Base-by-base conservation (phyloP, 2,797 vertebrate genomes). In the Poecilia wingei region DNA sequence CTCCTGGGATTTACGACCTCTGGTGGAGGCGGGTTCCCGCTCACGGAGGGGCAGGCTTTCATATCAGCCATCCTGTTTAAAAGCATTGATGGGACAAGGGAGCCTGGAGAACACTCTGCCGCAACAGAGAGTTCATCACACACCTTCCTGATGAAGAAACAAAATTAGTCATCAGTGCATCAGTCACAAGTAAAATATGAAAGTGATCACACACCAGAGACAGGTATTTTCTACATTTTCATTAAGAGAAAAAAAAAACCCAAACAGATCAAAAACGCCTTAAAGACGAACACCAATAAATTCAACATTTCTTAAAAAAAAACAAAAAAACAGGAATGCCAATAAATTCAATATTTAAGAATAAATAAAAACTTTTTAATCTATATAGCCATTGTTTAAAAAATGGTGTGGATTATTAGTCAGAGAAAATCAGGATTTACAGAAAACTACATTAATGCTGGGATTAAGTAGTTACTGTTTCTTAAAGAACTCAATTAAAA, bases 21-120 rank as follows among this genome's bases (percentile, higher is more conserved):
- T 1, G 98, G 98, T 9, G 97, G 97, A 84, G 95, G 95, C 14
- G 98, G 98, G 75, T 99, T 99, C 82, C 95, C 91, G 88, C 94
- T 93, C 85, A 79, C 46, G 74, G 88, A 76, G 75, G 88, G 68
- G 69, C 90, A 91, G 53, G 79, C 75, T 85, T 93, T 96, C 79
- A 92, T 80, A 76, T 93, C 88, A 75, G 97, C 95, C 97, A 98
- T 98, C 41, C 85, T 89, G 73, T 86, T 82, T 79, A 74, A 73
- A 81, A 80, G 68, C 64, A 57, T 79, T 55, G 64, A 79, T 83
- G 70, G 51, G 72, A 53, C 36, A 68, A n/a, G 5, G 68, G 25
- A 9, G 75, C 77, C n/a, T 33, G 41, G 8, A 41, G 69, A 68
- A 12, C 14, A 39, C 36, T 59, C 57, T 72, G 71, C 70, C 74